These are phyloP conservation scores for Notamacropus eugenii DNA, from an alignment of 2,797 vertebrate species.

Conservation along the genomic window DNA sequence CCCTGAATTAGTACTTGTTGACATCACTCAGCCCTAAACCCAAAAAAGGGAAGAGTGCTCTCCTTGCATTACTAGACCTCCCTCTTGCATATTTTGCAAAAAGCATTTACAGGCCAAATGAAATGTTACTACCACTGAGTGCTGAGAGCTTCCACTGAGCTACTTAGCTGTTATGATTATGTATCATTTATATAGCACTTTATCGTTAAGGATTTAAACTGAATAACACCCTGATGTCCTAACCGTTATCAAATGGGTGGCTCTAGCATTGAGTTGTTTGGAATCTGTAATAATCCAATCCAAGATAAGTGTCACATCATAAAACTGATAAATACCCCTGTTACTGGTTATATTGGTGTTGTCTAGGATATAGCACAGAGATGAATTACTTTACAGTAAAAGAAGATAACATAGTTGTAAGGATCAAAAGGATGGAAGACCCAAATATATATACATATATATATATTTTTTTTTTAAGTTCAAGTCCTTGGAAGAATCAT, in stretches of 20 bases:
- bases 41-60: not conserved
- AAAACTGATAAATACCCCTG: conserved; percentile 43
- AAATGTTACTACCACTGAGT: conserved; percentile 5
- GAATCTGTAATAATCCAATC: conserved; percentile 46
- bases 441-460: not conserved
- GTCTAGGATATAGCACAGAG: conserved; percentile 37
- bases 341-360: conserved; percentile 49
- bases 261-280: conserved; percentile 53
- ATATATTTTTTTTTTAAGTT: not conserved
- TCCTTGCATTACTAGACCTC: not conserved
- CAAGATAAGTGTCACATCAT: conserved; percentile 56
- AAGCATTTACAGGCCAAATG: conserved; percentile 40
- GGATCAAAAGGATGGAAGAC: conserved; percentile 32
- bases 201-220: conserved; percentile 52
- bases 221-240: conserved; percentile 43
- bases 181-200: conserved; percentile 57
- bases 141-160: conserved; percentile 30
- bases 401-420: conserved; percentile 42
- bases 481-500: conserved; percentile 1
- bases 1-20: not conserved
- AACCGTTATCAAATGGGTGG: conserved; percentile 37
- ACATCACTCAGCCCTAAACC: not conserved
- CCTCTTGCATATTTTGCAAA: conserved; percentile 34
- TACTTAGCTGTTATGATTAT: conserved; percentile 25
- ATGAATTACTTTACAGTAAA: conserved; percentile 59